Conservation (phyloP, 2,113 vertebrate genomes). For the Ondatra zibethicus region DNA sequence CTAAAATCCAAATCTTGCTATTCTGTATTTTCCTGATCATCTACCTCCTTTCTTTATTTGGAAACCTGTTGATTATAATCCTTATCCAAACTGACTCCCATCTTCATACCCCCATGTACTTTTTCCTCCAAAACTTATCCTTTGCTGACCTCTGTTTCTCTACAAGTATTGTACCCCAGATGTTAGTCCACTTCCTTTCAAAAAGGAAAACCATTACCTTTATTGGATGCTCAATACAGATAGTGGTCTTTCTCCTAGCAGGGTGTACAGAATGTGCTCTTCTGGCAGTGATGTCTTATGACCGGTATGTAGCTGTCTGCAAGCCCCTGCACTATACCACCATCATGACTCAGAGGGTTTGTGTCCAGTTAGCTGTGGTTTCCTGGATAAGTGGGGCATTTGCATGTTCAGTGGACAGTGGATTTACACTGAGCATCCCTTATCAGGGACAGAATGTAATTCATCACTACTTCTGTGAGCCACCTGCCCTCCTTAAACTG, state of each 20-base stretch:
- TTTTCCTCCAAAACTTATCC: slow-evolving; percentile 75
- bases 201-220: slow-evolving; percentile 70
- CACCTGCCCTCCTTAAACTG: slow-evolving; percentile 66
- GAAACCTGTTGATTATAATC: slow-evolving; percentile 73
- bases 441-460: slow-evolving; percentile 58
- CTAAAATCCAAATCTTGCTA: slow-evolving; percentile 58
- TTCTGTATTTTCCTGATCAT: slow-evolving; percentile 70
- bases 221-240: slow-evolving; percentile 60
- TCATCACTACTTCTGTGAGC: slow-evolving; percentile 72
- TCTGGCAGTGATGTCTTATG: slow-evolving; percentile 66
- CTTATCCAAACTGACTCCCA: slow-evolving; percentile 59
- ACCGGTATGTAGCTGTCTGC: slow-evolving; percentile 64
- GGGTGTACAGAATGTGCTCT: slow-evolving; percentile 61
- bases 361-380: slow-evolving; percentile 38
- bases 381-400: slow-evolving; percentile 60
- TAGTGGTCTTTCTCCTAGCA: slow-evolving; percentile 62
- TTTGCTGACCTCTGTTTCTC: slow-evolving; percentile 79
- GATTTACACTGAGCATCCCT: slow-evolving; percentile 64
- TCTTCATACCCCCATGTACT: slow-evolving; percentile 77
- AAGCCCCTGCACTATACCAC: slow-evolving; percentile 69
- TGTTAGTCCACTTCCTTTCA: slow-evolving; percentile 70
- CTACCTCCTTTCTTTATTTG: slow-evolving; percentile 74
- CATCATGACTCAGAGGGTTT: slow-evolving; percentile 64
- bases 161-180: slow-evolving; percentile 71
- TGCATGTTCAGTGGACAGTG: slow-evolving; percentile 60